These are phyloP conservation scores for Hyphantria cunea DNA, from an alignment of 1,140 invertebrate genomes.

Conservation along the genomic window DNA sequence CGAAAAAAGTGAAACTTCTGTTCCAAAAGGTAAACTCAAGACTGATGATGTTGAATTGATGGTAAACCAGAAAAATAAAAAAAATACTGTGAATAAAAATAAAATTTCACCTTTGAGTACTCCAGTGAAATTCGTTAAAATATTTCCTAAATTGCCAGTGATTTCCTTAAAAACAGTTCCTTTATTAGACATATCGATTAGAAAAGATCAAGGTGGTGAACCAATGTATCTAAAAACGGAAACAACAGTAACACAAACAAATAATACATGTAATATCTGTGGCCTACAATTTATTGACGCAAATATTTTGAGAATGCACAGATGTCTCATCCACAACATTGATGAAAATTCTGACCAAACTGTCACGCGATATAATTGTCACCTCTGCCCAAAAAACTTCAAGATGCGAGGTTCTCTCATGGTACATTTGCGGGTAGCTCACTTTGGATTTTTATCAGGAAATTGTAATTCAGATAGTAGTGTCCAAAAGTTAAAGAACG, in stretches of 20 bases:
- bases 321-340: constrained; percentile 87
- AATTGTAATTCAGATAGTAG: constrained; percentile 34
- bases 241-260: constrained; percentile 51
- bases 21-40: constrained; percentile 35
- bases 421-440: constrained; percentile 90
- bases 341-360: constrained; percentile 79
- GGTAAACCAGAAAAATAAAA: constrained; percentile 52
- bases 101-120: constrained; percentile 51
- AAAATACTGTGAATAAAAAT: constrained; percentile 61
- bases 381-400: constrained; percentile 89
- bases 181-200: constrained; percentile 63
- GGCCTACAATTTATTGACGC: constrained; percentile 86
- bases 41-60: constrained; percentile 38
- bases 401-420: constrained; percentile 91
- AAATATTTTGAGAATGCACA: constrained; percentile 88
- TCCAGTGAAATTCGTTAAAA: constrained; percentile 74
- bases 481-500: constrained; percentile 16
- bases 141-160: constrained; percentile 71
- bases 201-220: constrained; percentile 40
- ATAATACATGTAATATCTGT: constrained; percentile 86
- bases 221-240: constrained; percentile 56
- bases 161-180: constrained; percentile 69
- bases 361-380: constrained; percentile 86
- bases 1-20: constrained; percentile 32
- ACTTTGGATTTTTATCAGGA: constrained; percentile 81